Evolutionary conservation across 2,888 invertebrate species (phyloP).

Genomic region (Melikaiella ostensackeni): DNA sequence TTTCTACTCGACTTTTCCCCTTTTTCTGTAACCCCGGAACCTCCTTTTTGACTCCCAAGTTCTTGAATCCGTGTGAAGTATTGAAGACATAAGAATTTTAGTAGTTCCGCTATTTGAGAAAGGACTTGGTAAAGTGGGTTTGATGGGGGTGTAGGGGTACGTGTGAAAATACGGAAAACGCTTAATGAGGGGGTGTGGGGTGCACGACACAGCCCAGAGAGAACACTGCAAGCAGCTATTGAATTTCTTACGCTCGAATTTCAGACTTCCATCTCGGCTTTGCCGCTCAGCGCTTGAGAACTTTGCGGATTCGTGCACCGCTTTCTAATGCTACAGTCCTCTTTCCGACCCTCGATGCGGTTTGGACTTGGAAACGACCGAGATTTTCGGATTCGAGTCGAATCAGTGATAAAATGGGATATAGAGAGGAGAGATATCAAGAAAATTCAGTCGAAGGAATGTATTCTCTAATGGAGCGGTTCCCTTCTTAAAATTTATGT

Average conservation of each 20-base stretch:
- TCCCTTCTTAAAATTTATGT: neutral
- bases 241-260: conserved; percentile 33
- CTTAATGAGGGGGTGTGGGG: conserved; percentile 21
- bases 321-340: conserved; percentile 35
- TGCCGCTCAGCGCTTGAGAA: neutral
- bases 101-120: neutral
- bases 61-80: neutral
- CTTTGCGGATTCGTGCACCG: conserved; percentile 34
- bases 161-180: conserved; percentile 11
- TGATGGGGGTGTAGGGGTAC: neutral
- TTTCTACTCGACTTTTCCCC: conserved; percentile 4
- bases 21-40: neutral
- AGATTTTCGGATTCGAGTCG: conserved; percentile 26
- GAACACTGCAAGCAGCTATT: conserved; percentile 23
- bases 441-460: conserved; percentile 14
- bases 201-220: neutral
- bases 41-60: neutral
- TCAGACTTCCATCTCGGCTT: conserved; percentile 37
- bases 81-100: neutral
- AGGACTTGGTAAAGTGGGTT: neutral
- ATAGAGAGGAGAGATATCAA: conserved; percentile 16
- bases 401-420: conserved; percentile 21
- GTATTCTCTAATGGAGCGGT: neutral
- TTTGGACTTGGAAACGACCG: conserved; percentile 28
- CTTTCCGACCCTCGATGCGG: neutral